These are phyloP conservation scores for Sepioteuthis lessoniana DNA, from an alignment of 2,888 invertebrate genomes.

Conservation along the genomic window DNA sequence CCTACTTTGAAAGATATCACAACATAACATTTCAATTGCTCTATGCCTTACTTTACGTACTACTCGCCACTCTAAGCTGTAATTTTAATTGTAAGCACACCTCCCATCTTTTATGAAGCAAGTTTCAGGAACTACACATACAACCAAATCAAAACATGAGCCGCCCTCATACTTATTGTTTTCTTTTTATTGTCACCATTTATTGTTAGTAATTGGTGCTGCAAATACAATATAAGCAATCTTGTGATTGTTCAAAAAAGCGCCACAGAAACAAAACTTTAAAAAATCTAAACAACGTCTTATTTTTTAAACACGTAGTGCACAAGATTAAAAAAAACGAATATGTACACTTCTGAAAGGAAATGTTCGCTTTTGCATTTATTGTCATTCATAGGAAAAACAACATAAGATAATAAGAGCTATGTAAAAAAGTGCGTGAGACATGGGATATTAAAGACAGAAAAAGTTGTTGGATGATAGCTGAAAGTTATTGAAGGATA, in stretches of 20 bases:
- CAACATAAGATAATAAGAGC: neutral
- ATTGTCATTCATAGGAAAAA: constrained; percentile 3
- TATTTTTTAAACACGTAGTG: neutral
- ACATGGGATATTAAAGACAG: constrained; percentile 5
- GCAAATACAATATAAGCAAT: constrained; percentile 3
- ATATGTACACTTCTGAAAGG: neutral
- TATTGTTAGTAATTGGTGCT: neutral
- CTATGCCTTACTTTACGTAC: neutral
- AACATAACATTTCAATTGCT: neutral
- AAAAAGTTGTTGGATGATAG: constrained; percentile 33
- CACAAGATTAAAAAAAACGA: neutral
- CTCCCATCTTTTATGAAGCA: neutral
- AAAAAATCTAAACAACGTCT: neutral
- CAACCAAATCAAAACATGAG: neutral
- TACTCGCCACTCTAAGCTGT: neutral
- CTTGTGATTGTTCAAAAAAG: neutral
- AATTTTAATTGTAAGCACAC: neutral
- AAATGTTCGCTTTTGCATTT: neutral
- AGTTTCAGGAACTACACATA: neutral
- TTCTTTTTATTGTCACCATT: constrained; percentile 12
- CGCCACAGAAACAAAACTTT: constrained; percentile 1
- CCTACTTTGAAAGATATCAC: neutral
- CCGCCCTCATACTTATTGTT: neutral
- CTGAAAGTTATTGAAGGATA: constrained; percentile 33
- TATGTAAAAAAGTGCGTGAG: neutral